phyloP scores from a whole-genome alignment of 2,113 vertebrate genomes.

The Pristiophorus japonicus region DNA sequence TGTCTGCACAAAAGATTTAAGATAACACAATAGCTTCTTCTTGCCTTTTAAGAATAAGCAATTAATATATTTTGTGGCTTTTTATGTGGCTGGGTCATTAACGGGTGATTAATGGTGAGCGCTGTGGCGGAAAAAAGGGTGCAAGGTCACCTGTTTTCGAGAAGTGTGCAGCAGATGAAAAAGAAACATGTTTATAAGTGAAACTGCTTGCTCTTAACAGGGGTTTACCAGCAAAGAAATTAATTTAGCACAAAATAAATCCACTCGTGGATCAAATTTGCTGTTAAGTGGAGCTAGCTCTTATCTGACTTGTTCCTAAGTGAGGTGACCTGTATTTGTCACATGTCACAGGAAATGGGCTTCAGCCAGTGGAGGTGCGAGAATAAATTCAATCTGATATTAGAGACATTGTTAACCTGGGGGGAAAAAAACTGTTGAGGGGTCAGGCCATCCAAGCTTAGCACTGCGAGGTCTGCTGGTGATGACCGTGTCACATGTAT shows the following conservation, averaged over 20 bases:
- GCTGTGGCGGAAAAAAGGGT: neutral
- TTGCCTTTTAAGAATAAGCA: slow-evolving; percentile 31
- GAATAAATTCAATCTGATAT: slow-evolving; percentile 25
- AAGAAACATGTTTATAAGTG: slow-evolving; percentile 13
- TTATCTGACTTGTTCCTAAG: slow-evolving; percentile 28
- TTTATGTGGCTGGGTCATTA: slow-evolving; percentile 24
- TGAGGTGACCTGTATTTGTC: slow-evolving; percentile 35
- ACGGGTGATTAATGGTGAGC: slow-evolving; percentile 11
- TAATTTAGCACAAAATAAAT: slow-evolving; percentile 18
- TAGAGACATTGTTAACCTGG: slow-evolving; percentile 9
- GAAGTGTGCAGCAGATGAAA: neutral
- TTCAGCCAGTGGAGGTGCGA: neutral
- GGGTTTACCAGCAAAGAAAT: slow-evolving; percentile 22
- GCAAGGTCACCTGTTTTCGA: slow-evolving; percentile 15
- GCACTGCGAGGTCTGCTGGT: neutral
- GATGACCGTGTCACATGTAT: too few relatives aligned
- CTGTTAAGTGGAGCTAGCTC: slow-evolving; percentile 9
- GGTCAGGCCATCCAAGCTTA: neutral
- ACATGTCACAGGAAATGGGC: slow-evolving; percentile 19
- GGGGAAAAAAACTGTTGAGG: neutral
- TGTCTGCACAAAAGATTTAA: slow-evolving; percentile 25
- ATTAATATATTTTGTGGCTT: slow-evolving; percentile 30
- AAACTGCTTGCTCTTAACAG: neutral
- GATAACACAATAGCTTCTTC: slow-evolving; percentile 6
- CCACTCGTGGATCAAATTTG: slow-evolving; percentile 32